Evolutionary conservation across 2,797 vertebrate genomes (phyloP).

Genomic region (Pogoniulus pusillus): DNA sequence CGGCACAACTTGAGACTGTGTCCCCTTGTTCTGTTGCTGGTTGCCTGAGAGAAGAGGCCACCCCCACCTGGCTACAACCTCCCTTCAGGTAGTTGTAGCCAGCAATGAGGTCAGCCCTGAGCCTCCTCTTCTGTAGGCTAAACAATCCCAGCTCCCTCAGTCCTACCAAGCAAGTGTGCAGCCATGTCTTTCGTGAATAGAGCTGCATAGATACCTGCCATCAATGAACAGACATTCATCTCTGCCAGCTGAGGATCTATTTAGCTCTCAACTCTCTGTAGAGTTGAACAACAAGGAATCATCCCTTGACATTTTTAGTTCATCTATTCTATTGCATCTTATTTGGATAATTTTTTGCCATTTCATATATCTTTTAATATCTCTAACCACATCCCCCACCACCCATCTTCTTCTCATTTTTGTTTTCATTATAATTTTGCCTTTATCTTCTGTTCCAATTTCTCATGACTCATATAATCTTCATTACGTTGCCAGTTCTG

Average conservation of each 20-base stretch:
- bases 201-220: not conserved
- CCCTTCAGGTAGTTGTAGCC: too few relatives aligned
- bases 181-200: not conserved
- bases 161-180: not conserved
- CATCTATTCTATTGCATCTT: not conserved
- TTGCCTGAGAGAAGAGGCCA: too few relatives aligned
- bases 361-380: not conserved
- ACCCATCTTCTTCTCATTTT: not conserved
- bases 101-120: too few relatives aligned
- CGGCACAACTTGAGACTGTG: too few relatives aligned
- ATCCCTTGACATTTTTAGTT: not conserved
- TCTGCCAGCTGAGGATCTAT: not conserved
- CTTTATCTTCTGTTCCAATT: slow-evolving; percentile 5
- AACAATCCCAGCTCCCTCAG: too few relatives aligned
- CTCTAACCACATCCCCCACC: not conserved
- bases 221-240: not conserved
- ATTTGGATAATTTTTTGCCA: not conserved
- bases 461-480: not conserved
- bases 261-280: not conserved
- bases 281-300: not conserved
- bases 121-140: too few relatives aligned
- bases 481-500: not conserved
- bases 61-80: too few relatives aligned
- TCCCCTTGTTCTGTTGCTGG: too few relatives aligned
- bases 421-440: slow-evolving; percentile 2